phyloP scores from a whole-genome alignment of 2,888 invertebrate species.

The Tachystola acroxantha region DNA sequence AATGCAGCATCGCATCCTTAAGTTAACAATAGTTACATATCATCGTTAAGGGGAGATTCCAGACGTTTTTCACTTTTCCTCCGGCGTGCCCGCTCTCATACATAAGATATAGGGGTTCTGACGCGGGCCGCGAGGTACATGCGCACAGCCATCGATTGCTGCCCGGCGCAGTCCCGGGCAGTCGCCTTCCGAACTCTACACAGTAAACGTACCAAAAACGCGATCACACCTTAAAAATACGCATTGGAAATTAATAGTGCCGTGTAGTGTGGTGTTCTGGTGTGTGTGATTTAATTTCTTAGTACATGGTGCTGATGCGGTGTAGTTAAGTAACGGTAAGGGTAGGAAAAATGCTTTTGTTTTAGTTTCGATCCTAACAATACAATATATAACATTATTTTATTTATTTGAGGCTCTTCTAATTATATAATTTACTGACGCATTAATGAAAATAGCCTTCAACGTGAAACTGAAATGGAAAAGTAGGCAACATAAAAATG shows the following conservation, averaged over 20 bases:
- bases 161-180: conserved; percentile 53
- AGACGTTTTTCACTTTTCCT: conserved; percentile 53
- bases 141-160: conserved; percentile 67
- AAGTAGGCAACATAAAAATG: too few relatives aligned
- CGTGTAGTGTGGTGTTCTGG: conserved; percentile 29
- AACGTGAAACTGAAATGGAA: not conserved
- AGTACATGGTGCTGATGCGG: not conserved
- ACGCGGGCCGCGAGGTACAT: conserved; percentile 50
- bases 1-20: too few relatives aligned
- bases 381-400: not conserved
- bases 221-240: conserved; percentile 45
- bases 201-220: conserved; percentile 34
- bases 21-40: conserved; percentile 19
- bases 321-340: conserved; percentile 5
- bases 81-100: conserved; percentile 58
- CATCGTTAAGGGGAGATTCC: conserved; percentile 25
- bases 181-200: conserved; percentile 44
- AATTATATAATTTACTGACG: too few relatives aligned
- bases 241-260: conserved; percentile 44
- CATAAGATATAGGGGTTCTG: conserved; percentile 68
- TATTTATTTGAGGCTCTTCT: not conserved
- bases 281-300: conserved; percentile 31
- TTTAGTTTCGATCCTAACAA: not conserved
- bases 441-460: too few relatives aligned
- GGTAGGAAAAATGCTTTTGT: not conserved